phyloP scores from a whole-genome alignment of 2,888 invertebrate species.

The Odiellus spinosus region DNA sequence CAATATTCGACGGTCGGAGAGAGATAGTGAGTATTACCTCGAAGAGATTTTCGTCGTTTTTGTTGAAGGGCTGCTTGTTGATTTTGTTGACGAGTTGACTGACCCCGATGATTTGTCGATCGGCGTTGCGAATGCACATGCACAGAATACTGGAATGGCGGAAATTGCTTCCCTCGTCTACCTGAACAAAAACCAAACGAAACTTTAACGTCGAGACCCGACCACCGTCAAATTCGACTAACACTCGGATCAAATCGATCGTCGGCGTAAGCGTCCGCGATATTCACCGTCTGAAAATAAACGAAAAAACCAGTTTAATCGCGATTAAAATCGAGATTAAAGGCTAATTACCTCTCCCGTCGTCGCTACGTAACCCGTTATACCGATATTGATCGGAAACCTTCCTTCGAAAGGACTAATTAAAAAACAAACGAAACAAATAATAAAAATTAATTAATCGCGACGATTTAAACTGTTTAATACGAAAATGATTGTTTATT shows the following conservation, averaged over 20 bases:
- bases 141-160: conserved; percentile 77
- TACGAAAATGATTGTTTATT: too few species aligned
- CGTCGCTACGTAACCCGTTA: conserved; percentile 84
- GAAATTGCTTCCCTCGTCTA: conserved; percentile 62
- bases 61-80: conserved; percentile 73
- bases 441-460: too few species aligned
- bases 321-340: conserved; percentile 2
- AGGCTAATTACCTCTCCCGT: conserved; percentile 71
- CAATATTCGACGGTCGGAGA: too few species aligned
- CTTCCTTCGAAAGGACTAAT: conserved; percentile 70
- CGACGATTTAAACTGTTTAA: too few species aligned
- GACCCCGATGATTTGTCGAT: conserved; percentile 79
- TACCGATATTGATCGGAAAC: conserved; percentile 87
- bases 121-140: conserved; percentile 90
- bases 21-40: conserved; percentile 43
- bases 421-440: conserved; percentile 1
- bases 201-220: too few species aligned
- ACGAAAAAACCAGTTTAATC: conserved; percentile 9
- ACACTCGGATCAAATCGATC: conserved; percentile 56
- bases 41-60: conserved; percentile 90
- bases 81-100: conserved; percentile 84
- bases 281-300: conserved; percentile 71
- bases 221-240: conserved; percentile 21
- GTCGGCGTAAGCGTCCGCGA: conserved; percentile 76
- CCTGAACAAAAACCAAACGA: conserved; percentile 24